These are phyloP conservation scores for Eumaeus atala DNA, from an alignment of 1,140 invertebrate genomes.

Conservation along the genomic window DNA sequence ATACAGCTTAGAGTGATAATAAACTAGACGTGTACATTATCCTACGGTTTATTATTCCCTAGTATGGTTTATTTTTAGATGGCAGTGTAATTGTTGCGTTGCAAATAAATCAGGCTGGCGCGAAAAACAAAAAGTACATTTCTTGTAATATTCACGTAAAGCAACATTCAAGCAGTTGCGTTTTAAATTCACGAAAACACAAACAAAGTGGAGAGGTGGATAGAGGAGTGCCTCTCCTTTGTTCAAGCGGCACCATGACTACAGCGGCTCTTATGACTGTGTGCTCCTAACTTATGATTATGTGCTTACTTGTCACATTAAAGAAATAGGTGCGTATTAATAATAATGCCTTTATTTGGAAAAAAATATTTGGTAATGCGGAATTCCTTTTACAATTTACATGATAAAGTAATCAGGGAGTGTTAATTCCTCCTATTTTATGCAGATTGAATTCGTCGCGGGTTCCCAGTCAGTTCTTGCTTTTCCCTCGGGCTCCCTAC, in stretches of 20 bases:
- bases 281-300: neutral
- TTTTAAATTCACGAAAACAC: too few relatives aligned
- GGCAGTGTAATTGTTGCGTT: neutral
- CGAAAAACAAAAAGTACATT: too few relatives aligned
- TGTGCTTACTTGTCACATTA: neutral
- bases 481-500: too few relatives aligned
- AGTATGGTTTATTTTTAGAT: neutral
- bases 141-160: too few relatives aligned
- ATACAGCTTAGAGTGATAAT: neutral
- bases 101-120: too few relatives aligned
- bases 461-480: neutral
- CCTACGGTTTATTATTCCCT: neutral
- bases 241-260: too few relatives aligned
- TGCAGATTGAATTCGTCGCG: slow-evolving; percentile 2
- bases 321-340: neutral
- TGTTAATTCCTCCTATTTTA: neutral
- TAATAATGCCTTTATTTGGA: neutral
- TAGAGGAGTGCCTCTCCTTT: too few relatives aligned
- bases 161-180: too few relatives aligned
- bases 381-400: slow-evolving; percentile 2
- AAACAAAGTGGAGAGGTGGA: too few relatives aligned
- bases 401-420: neutral
- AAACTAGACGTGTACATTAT: neutral
- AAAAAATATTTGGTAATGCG: neutral
- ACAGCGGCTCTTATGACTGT: too few relatives aligned